Evolutionary conservation across 1,140 invertebrate species (phyloP), one percentile per base, ranked within the genome.

Genomic region (Mycetomoellerius zeteki): DNA sequence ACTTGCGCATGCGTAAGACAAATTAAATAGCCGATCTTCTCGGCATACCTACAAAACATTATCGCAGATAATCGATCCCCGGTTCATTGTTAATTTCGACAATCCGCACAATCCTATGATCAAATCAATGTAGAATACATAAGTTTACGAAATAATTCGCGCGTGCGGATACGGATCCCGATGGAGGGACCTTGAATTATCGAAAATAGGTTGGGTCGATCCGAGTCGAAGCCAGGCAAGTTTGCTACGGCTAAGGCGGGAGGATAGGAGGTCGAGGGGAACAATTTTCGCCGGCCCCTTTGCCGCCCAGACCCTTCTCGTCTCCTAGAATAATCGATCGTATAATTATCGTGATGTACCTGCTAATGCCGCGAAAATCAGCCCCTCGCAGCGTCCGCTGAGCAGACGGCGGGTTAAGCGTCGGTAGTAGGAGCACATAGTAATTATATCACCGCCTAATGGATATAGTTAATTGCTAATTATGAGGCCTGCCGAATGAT

Each of bases 391-490:
- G 86, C 88, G 85, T 87, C 91, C 90, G 89, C 80, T 88, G 89
- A 92, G 92, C 93, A 91, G 91, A 93, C 91, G 92, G 89, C 91
- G 91, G 91, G 88, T 93, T 93, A 92, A 92, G 93, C 92, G 93
- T 93, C 76, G 87, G 93, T 93, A 92, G 91, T 91, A 92, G 93
- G 92, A 94, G 93, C 93, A 94, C 94, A 93, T 94, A 93, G 93
- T 95, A 95, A 95, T 95, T 95, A 95, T 95, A 95, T 95, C 94
- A 94, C 92, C 91, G 92, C 94, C 95, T 95, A 95, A 95, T 95
- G 95, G 94, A 94, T 95, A 95, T 95, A 95, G 94, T 95, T 95
- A 95, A 95, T 95, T 95, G 94, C 95, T 95, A 95, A 95, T 95
- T 95, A 95, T 95, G 94, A 94, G 94, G 93, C 94, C 94, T 95